These are phyloP conservation scores for Drosophila greeni DNA, from an alignment of 2,888 invertebrate species.

Conservation along the genomic window DNA sequence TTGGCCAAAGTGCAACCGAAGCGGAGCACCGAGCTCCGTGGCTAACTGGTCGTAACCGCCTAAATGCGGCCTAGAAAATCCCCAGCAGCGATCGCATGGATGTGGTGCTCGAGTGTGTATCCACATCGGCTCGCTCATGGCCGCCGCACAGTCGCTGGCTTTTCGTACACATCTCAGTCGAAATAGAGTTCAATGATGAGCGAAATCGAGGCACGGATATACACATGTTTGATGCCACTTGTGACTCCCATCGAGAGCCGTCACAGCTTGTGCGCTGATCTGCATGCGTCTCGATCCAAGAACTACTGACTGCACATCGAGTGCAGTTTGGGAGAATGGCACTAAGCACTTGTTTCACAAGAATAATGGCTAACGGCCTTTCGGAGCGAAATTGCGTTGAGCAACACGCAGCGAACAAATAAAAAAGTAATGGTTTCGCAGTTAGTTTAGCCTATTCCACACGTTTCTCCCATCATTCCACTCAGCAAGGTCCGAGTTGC, in stretches of 20 bases:
- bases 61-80: conserved; percentile 67
- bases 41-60: conserved; percentile 64
- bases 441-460: conserved; percentile 18
- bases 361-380: conserved; percentile 38
- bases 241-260: conserved; percentile 2
- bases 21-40: conserved; percentile 50
- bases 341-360: conserved; percentile 60
- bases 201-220: conserved; percentile 3
- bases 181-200: conserved; percentile 67
- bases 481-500: conserved; percentile 7
- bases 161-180: conserved; percentile 25
- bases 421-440: conserved; percentile 5
- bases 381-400: conserved; percentile 8
- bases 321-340: conserved; percentile 54
- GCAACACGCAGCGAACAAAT: conserved; percentile 12
- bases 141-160: conserved; percentile 23
- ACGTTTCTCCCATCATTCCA: conserved; percentile 39
- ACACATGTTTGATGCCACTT: neutral
- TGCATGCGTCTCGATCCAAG: conserved; percentile 20
- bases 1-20: conserved; percentile 58
- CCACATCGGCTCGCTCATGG: conserved; percentile 14
- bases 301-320: conserved; percentile 52
- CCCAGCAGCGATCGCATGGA: conserved; percentile 41
- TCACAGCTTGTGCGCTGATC: conserved; percentile 19
- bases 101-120: conserved; percentile 8